Evolutionary conservation across 2,888 invertebrate genomes (phyloP).

Genomic region (Pemphredon lugubris): DNA sequence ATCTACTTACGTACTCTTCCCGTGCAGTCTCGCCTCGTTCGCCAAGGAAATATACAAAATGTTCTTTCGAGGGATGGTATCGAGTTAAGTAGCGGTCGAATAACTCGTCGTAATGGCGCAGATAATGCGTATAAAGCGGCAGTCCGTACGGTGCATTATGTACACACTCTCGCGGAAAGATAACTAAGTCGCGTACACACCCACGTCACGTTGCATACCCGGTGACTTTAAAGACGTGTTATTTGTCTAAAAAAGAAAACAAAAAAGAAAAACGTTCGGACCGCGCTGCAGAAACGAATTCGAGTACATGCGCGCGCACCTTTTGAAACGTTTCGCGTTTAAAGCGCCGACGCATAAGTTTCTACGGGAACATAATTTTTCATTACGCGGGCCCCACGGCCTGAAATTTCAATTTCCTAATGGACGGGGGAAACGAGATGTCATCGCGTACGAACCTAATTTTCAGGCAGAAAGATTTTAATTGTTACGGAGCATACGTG

Average conservation of each 20-base stretch:
- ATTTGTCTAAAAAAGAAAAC: background rate
- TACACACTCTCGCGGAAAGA: slow-evolving; percentile 52
- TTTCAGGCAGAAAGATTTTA: background rate
- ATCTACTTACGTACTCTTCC: slow-evolving; percentile 44
- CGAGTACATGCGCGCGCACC: too few relatives aligned
- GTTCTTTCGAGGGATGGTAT: background rate
- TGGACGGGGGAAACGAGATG: background rate
- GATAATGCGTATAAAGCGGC: slow-evolving; percentile 29
- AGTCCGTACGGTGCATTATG: background rate
- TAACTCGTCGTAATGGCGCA: slow-evolving; percentile 1
- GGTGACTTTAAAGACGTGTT: too few relatives aligned
- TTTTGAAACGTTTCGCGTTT: too few relatives aligned
- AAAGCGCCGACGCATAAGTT: background rate
- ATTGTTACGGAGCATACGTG: background rate
- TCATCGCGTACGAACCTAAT: too few relatives aligned
- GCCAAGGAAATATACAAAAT: background rate
- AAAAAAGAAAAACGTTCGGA: background rate
- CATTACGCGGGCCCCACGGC: background rate
- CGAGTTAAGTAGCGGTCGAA: background rate
- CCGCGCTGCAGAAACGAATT: background rate
- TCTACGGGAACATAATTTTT: too few relatives aligned
- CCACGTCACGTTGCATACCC: slow-evolving; percentile 41
- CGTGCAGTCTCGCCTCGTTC: slow-evolving; percentile 17
- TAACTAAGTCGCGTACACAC: slow-evolving; percentile 53
- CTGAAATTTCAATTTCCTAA: slow-evolving; percentile 33